phyloP scores from a whole-genome alignment of 1,140 invertebrate species.

The Sycophila sp. region DNA sequence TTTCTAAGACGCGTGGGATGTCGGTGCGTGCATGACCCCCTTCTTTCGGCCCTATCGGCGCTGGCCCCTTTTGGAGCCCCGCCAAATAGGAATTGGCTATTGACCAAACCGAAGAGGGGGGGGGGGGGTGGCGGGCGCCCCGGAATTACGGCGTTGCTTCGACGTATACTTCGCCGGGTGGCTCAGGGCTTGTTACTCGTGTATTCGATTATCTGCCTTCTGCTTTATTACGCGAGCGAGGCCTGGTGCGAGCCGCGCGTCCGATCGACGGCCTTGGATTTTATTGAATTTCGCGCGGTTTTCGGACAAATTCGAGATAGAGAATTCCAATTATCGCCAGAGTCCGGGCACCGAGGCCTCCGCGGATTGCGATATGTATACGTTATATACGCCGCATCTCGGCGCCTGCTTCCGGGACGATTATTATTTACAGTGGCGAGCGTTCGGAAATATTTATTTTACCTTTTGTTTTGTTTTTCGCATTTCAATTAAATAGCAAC shows the following conservation, averaged over 20 bases:
- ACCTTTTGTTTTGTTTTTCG: no score
- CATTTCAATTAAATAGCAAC: no score
- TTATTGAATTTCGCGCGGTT: not conserved
- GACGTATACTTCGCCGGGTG: slow-evolving; percentile 49
- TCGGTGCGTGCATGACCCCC: not conserved
- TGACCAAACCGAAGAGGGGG: slow-evolving; percentile 65
- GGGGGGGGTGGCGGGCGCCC: slow-evolving; percentile 61
- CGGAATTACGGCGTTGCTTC: slow-evolving; percentile 55
- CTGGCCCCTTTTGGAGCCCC: slow-evolving; percentile 51
- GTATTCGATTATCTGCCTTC: slow-evolving; percentile 63
- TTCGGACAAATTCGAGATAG: no score
- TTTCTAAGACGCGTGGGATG: not conserved
- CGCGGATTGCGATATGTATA: not conserved
- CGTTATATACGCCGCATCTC: not conserved
- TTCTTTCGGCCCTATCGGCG: no score
- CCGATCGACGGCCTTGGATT: not conserved
- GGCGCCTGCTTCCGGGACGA: not conserved
- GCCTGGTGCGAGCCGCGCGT: not conserved
- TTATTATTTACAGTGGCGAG: no score
- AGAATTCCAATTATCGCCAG: not conserved
- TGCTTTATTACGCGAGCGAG: slow-evolving; percentile 13
- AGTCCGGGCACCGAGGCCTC: not conserved
- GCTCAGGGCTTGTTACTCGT: slow-evolving; percentile 58
- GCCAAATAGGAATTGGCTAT: slow-evolving; percentile 66
- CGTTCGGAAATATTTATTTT: no score